Percentiles rank a stretch among this genome's conserved stretches.
phyloP scores from a whole-genome alignment of 2,888 invertebrate genomes.

The Tiliacea aurago region DNA sequence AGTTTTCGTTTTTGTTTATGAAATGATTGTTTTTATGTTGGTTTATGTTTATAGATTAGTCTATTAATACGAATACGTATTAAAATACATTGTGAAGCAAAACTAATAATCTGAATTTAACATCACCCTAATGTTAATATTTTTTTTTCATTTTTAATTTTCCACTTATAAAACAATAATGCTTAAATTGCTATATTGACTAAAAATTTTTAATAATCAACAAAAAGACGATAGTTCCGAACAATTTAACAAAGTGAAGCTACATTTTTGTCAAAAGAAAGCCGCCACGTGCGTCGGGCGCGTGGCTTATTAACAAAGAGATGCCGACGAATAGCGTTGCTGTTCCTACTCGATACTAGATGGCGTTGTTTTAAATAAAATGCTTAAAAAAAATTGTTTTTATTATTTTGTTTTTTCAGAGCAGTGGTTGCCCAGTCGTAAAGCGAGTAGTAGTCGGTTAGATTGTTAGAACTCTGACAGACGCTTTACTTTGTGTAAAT shows the following conservation, averaged over 20 bases:
- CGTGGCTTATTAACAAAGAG: constrained; percentile 34
- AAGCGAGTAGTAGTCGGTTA: too few relatives aligned
- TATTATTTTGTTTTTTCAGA: too few relatives aligned
- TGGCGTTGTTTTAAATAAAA: constrained; percentile 37
- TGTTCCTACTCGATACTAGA: constrained; percentile 48
- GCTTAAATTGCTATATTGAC: too few relatives aligned
- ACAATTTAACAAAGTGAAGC: constrained; percentile 51
- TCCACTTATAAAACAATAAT: too few relatives aligned
- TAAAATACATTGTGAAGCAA: background rate
- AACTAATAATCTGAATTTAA: background rate
- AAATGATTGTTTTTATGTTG: background rate
- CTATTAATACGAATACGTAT: background rate
- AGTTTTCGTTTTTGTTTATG: background rate
- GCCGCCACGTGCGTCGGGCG: constrained; percentile 49
- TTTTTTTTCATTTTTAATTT: background rate
- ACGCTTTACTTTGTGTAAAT: too few relatives aligned
- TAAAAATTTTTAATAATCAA: background rate
- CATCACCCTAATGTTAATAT: too few relatives aligned
- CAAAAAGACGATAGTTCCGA: too few relatives aligned
- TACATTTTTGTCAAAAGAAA: constrained; percentile 54
- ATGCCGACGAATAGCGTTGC: constrained; percentile 39
- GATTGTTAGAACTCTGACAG: too few relatives aligned
- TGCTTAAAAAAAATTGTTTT: too few relatives aligned
- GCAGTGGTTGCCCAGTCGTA: too few relatives aligned
- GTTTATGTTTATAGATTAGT: too few relatives aligned